Conservation (phyloP, 1,140 invertebrate genomes). For the Philotrypesis tridentata region DNA sequence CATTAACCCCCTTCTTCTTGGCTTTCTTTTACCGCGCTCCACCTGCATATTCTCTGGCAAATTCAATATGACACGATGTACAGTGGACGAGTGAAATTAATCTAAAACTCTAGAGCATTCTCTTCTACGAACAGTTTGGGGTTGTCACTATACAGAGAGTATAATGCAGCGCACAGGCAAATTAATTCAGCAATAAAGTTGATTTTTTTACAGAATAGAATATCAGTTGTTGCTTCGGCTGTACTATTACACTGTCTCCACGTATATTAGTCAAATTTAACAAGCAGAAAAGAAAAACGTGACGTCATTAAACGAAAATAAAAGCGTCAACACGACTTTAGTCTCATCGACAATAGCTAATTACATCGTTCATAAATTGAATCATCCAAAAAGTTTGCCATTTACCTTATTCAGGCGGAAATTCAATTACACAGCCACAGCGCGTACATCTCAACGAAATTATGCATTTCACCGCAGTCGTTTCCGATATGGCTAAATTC, state of each 20-base stretch:
- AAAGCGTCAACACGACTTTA: neutral
- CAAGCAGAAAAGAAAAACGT: neutral
- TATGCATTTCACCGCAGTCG: neutral
- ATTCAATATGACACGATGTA: too few species aligned
- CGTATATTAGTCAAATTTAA: neutral
- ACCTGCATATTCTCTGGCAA: too few species aligned
- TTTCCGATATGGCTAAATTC: neutral
- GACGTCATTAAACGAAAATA: neutral
- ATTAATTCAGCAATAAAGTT: conserved; percentile 13
- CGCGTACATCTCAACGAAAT: neutral
- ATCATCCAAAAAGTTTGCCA: neutral
- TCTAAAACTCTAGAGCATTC: too few species aligned
- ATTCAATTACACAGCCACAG: neutral
- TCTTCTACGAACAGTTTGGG: too few species aligned
- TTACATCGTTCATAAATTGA: neutral
- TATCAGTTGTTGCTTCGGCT: neutral
- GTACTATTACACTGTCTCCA: neutral
- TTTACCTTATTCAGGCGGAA: neutral
- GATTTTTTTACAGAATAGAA: neutral
- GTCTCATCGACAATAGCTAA: neutral
- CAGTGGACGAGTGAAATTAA: too few species aligned
- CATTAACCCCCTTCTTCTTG: conserved; percentile 25
- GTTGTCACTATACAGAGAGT: too few species aligned
- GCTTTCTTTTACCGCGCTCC: neutral
- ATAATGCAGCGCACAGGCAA: neutral